These are phyloP conservation scores for Caenorhabditis sp. DNA, from an alignment of 2,888 invertebrate species.

Conservation along the genomic window DNA sequence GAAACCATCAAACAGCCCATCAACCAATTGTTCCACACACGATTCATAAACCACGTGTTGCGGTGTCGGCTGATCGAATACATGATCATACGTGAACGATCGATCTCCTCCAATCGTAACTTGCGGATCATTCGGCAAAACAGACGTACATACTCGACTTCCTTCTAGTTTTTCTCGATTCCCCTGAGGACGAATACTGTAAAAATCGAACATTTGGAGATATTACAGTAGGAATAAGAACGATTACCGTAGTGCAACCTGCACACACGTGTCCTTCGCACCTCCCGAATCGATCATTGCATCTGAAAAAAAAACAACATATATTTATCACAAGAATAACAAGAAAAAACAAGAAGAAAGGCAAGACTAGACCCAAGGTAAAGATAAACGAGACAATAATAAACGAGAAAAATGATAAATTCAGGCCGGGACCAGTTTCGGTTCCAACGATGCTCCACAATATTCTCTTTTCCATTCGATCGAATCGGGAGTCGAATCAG, in stretches of 20 bases:
- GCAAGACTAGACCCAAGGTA: too few species aligned
- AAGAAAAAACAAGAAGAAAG: constrained; percentile 1
- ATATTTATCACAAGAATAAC: not conserved
- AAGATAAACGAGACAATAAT: not conserved
- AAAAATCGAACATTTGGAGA: constrained; percentile 14
- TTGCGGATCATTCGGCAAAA: constrained; percentile 85
- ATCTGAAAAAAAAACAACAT: not conserved
- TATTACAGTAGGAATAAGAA: not conserved
- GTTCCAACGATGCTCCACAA: not conserved
- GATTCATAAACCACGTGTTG: constrained; percentile 82
- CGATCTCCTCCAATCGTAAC: constrained; percentile 77
- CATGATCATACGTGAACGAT: constrained; percentile 83
- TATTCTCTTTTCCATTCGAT: not conserved
- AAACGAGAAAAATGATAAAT: constrained; percentile 5
- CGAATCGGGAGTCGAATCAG: not conserved
- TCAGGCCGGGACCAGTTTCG: not conserved
- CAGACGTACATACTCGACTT: constrained; percentile 89
- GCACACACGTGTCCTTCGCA: constrained; percentile 37
- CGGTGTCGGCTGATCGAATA: constrained; percentile 82
- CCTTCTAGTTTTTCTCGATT: constrained; percentile 91
- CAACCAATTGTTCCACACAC: constrained; percentile 85
- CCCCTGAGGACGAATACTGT: constrained; percentile 91
- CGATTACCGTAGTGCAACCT: constrained; percentile 32
- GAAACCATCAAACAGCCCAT: constrained; percentile 91
- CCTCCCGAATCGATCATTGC: constrained; percentile 8